These are phyloP conservation scores for Microplitis mediator DNA, from an alignment of 1,140 invertebrate species.

Conservation along the genomic window DNA sequence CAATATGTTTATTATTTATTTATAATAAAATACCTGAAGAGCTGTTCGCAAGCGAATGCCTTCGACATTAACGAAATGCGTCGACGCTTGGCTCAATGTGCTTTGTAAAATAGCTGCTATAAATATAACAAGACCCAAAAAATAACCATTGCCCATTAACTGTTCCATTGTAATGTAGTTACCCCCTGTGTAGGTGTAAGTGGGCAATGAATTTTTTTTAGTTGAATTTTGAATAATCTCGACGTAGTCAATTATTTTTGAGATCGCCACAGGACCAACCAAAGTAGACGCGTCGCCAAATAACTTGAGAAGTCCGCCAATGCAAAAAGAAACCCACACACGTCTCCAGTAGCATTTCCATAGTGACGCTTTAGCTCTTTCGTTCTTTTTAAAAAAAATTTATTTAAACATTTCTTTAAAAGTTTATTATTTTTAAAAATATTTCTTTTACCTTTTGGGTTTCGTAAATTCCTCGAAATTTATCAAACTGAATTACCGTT, in stretches of 20 bases:
- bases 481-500: conserved; percentile 62
- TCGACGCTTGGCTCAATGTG: conserved; percentile 82
- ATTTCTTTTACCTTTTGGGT: conserved; percentile 55
- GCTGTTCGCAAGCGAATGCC: conserved; percentile 80
- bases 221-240: conserved; percentile 38
- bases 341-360: conserved; percentile 74
- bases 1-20: conserved; percentile 2
- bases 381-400: too few species aligned
- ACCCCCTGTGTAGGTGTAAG: too few species aligned
- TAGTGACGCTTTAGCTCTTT: conserved; percentile 50
- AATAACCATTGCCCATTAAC: conserved; percentile 78
- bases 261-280: conserved; percentile 78
- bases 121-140: conserved; percentile 75
- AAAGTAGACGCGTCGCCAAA: conserved; percentile 78
- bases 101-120: conserved; percentile 77
- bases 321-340: conserved; percentile 74
- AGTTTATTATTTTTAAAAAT: conserved; percentile 21
- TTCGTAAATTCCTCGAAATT: conserved; percentile 63
- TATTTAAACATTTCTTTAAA: not conserved
- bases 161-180: conserved; percentile 53
- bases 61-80: conserved; percentile 80
- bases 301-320: conserved; percentile 77
- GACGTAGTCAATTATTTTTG: conserved; percentile 75
- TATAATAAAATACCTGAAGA: conserved; percentile 68
- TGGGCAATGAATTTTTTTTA: not conserved